Conservation (phyloP, 1,140 invertebrate species). For the Apocrypta bakeri region DNA sequence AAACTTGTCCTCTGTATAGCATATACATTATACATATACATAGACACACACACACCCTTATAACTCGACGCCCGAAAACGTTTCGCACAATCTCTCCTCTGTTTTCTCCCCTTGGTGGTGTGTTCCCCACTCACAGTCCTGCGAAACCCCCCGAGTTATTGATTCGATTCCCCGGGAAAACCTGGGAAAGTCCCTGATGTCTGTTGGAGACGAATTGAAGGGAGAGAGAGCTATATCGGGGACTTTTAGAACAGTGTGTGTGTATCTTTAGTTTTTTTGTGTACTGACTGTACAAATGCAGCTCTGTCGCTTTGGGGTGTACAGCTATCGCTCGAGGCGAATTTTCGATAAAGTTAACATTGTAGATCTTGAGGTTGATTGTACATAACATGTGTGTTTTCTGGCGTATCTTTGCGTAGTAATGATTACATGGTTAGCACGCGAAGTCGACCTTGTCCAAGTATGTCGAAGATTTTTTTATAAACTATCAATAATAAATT, state of each 20-base stretch:
- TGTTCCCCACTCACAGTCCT: background rate
- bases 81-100: slow-evolving; percentile 15
- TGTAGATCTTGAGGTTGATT: background rate
- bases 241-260: background rate
- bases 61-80: slow-evolving; percentile 1
- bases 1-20: background rate
- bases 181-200: slow-evolving; percentile 36
- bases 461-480: too few species aligned
- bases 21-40: too few species aligned
- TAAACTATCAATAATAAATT: too few species aligned
- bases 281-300: background rate
- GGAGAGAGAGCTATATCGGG: background rate
- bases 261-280: background rate
- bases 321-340: background rate
- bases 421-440: too few species aligned
- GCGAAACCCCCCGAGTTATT: background rate
- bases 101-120: background rate
- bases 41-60: slow-evolving; percentile 2
- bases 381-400: background rate
- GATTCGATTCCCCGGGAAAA: slow-evolving; percentile 48
- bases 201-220: background rate
- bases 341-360: slow-evolving; percentile 3
- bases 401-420: background rate
- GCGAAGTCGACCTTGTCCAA: background rate
- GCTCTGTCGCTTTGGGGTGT: background rate